Conservation (phyloP, 1,140 invertebrate species). For the Bombus huntii region DNA sequence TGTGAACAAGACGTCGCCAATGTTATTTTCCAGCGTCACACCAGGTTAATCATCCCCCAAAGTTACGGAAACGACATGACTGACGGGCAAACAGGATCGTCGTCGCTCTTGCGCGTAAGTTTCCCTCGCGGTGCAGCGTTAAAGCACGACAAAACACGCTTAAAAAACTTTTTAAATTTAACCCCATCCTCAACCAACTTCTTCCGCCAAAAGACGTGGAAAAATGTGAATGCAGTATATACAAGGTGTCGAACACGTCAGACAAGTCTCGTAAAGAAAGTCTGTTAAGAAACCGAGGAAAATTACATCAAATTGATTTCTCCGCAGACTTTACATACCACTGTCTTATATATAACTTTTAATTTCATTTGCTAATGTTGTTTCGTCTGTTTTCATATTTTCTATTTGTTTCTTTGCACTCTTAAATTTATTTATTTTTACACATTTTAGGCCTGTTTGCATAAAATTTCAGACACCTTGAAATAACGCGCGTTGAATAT, state of each 20-base stretch:
- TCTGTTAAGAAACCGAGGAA: background rate
- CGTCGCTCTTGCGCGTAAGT: conserved; percentile 66
- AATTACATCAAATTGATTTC: background rate
- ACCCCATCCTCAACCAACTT: conserved; percentile 72
- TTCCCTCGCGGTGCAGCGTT: conserved; percentile 61
- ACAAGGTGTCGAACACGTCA: conserved; percentile 59
- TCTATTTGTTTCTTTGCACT: background rate
- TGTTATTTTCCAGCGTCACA: conserved; percentile 80
- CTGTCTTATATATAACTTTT: background rate
- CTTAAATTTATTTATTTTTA: background rate
- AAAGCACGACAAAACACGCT: conserved; percentile 70
- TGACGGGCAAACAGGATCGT: conserved; percentile 77
- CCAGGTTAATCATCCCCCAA: conserved; percentile 80
- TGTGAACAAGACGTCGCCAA: conserved; percentile 57
- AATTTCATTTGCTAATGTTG: background rate
- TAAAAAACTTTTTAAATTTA: conserved; percentile 83
- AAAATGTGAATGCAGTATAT: conserved; percentile 73
- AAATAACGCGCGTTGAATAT: too few relatives aligned
- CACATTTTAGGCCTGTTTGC: background rate
- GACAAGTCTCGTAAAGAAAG: conserved; percentile 54
- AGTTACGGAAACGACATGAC: conserved; percentile 76
- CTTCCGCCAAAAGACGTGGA: conserved; percentile 39
- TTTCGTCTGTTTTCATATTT: too few relatives aligned
- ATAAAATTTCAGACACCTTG: background rate
- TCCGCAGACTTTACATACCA: too few relatives aligned